These are phyloP conservation scores for Caenorhabditis zanzibari DNA, from an alignment of 2,888 invertebrate species.

Conservation along the genomic window DNA sequence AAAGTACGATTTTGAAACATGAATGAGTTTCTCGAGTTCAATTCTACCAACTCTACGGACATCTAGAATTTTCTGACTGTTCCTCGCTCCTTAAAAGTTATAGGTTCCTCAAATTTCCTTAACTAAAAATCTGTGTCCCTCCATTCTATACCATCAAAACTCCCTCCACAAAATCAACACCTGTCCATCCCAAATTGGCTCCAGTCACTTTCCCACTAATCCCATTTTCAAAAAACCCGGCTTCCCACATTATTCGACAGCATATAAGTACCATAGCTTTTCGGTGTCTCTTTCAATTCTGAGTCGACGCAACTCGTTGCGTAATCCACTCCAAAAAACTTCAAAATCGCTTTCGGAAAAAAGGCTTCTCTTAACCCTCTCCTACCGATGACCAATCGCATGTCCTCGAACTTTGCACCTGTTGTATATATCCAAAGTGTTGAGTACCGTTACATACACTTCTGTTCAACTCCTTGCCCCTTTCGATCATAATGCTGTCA, in stretches of 20 bases:
- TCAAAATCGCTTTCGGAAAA: conserved; percentile 35
- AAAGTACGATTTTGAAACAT: too few species aligned
- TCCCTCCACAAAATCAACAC: neutral
- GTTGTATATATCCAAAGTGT: conserved; percentile 12
- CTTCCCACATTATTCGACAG: conserved; percentile 11
- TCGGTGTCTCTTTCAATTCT: conserved; percentile 39
- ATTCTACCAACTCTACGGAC: too few species aligned
- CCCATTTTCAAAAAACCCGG: neutral
- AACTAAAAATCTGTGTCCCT: too few species aligned
- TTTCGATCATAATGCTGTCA: conserved; percentile 52
- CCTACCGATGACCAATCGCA: conserved; percentile 12
- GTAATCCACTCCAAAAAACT: conserved; percentile 58
- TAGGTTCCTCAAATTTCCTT: too few species aligned
- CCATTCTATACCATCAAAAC: neutral
- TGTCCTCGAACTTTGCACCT: conserved; percentile 62
- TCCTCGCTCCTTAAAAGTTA: too few species aligned
- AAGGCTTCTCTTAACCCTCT: neutral
- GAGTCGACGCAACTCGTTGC: conserved; percentile 38
- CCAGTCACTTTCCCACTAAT: conserved; percentile 2
- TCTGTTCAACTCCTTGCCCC: conserved; percentile 15
- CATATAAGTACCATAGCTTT: neutral
- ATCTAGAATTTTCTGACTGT: too few species aligned
- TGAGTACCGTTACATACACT: conserved; percentile 24
- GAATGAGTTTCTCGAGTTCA: too few species aligned
- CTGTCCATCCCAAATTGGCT: neutral